A percentile compares a stretch with the other conserved stretches of the same genome.
phyloP scores from a whole-genome alignment of 2,888 invertebrate species.

The Ctenicera cuprea region DNA sequence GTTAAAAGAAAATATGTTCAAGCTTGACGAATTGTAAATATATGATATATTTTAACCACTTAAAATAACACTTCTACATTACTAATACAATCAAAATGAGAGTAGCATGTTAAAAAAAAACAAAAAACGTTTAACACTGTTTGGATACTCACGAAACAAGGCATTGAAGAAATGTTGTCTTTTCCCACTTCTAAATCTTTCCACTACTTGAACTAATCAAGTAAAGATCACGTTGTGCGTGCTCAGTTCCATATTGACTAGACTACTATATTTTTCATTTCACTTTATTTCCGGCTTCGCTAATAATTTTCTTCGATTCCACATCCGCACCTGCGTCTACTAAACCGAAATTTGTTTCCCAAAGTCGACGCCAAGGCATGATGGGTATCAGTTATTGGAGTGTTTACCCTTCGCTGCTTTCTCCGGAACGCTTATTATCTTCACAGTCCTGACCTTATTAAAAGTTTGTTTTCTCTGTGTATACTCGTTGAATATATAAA shows the following conservation, averaged over 20 bases:
- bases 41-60: no score
- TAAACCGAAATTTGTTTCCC: conserved; percentile 33
- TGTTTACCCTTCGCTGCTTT: conserved; percentile 34
- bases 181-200: neutral
- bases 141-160: no score
- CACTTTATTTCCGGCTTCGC: conserved; percentile 26
- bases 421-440: conserved; percentile 26
- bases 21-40: no score
- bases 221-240: conserved; percentile 24
- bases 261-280: conserved; percentile 27
- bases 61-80: no score
- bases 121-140: no score
- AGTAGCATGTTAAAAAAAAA: no score
- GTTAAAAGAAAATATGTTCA: no score
- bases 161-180: neutral
- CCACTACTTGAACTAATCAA: conserved; percentile 17
- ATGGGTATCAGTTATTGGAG: conserved; percentile 34
- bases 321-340: conserved; percentile 37
- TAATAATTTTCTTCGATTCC: conserved; percentile 37
- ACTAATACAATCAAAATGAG: no score
- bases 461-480: conserved; percentile 26
- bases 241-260: conserved; percentile 16
- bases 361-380: conserved; percentile 23
- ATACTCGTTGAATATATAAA: conserved; percentile 6
- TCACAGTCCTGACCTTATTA: conserved; percentile 24